phyloP scores from a whole-genome alignment of 2,797 vertebrate species.

The Fundulus diaphanus region DNA sequence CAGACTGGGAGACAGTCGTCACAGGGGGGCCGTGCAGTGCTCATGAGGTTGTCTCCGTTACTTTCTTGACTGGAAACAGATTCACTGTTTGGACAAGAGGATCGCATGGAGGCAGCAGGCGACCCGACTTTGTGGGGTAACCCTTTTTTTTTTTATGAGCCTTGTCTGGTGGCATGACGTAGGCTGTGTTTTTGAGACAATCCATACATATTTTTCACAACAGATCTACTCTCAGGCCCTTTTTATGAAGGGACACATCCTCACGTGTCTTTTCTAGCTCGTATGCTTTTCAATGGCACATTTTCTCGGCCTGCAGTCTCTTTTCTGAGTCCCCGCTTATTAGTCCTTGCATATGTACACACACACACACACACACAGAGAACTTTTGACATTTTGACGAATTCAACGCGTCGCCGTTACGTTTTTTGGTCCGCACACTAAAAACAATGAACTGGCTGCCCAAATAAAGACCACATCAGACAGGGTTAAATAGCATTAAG shows the following conservation, averaged over 20 bases:
- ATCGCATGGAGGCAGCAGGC: conserved; percentile 44
- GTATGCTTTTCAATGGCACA: conserved; percentile 55
- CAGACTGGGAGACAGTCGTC: conserved; percentile 45
- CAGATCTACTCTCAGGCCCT: conserved; percentile 78
- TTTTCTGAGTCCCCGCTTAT: conserved; percentile 40
- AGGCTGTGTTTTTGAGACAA: conserved; percentile 76
- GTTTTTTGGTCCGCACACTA: conserved; percentile 45
- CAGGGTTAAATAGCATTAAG: conserved; percentile 42
- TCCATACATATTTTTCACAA: conserved; percentile 73
- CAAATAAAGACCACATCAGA: conserved; percentile 34
- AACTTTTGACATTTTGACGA: conserved; percentile 49
- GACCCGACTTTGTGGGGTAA: conserved; percentile 35
- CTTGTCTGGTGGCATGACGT: conserved; percentile 48
- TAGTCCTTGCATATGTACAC: conserved; percentile 39
- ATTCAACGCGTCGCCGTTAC: conserved; percentile 38
- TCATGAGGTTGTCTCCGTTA: conserved; percentile 29
- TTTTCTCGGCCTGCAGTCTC: conserved; percentile 62
- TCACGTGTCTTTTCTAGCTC: conserved; percentile 62
- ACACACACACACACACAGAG: conserved; percentile 38
- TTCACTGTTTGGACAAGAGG: conserved; percentile 8
- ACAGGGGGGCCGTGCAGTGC: conserved; percentile 33
- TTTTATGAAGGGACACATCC: conserved; percentile 69
- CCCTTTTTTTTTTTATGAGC: conserved; percentile 20
- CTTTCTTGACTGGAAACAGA: conserved; percentile 41
- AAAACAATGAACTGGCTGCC: conserved; percentile 50